A percentile compares a stretch with the other conserved stretches of the same genome.
phyloP scores from a whole-genome alignment of 2,888 invertebrate species.

The Onthophagus sagittarius region DNA sequence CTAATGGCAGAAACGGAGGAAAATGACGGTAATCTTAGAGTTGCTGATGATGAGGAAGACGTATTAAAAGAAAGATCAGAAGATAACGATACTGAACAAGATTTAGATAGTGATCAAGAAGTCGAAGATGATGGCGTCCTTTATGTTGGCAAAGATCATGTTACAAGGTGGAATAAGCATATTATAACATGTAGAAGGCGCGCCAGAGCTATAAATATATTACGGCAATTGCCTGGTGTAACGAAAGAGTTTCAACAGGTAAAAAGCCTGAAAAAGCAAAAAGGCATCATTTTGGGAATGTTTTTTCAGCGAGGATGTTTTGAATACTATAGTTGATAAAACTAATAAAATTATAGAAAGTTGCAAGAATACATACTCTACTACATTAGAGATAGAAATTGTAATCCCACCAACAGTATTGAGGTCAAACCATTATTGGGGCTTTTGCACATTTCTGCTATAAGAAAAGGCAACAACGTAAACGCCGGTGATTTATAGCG shows the following conservation, averaged over 20 bases:
- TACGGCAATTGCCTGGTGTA: not conserved
- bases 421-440: no score
- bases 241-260: not conserved
- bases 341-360: not conserved
- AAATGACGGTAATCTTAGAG: not conserved
- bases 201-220: conserved; percentile 2
- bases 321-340: no score
- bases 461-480: no score
- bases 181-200: not conserved
- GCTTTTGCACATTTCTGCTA: no score
- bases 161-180: conserved; percentile 9
- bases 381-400: conserved; percentile 3
- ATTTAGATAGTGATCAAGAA: not conserved
- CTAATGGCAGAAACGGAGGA: not conserved
- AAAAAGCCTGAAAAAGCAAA: no score
- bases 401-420: no score
- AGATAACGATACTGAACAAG: not conserved
- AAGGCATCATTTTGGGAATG: not conserved
- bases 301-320: no score
- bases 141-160: conserved; percentile 1
- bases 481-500: no score
- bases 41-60: not conserved
- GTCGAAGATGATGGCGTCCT: not conserved
- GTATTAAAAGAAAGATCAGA: not conserved
- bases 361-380: not conserved